phyloP scores from a whole-genome alignment of 1,140 invertebrate species.

The Calosoma granatense region DNA sequence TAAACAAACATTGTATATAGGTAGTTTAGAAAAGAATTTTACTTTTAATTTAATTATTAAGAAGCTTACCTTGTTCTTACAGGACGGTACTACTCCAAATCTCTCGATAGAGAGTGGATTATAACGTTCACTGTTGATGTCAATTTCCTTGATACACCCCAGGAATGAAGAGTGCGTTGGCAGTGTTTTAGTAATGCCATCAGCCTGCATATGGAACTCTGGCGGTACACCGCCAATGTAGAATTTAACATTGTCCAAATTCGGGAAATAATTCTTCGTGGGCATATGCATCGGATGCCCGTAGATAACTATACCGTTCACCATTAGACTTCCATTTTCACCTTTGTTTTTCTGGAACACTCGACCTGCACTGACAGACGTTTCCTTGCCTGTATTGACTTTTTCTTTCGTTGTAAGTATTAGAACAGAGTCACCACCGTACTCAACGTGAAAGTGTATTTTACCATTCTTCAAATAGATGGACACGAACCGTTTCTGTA shows the following conservation, averaged over 20 bases:
- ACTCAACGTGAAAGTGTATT: constrained; percentile 65
- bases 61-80: constrained; percentile 61
- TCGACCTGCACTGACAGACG: background rate
- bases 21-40: background rate
- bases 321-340: background rate
- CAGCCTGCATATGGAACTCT: constrained; percentile 36
- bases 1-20: constrained; percentile 18
- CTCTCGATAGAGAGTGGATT: constrained; percentile 53
- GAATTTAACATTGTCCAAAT: constrained; percentile 49
- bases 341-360: background rate
- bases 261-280: constrained; percentile 39
- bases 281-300: background rate
- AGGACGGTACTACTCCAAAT: constrained; percentile 68
- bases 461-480: constrained; percentile 63
- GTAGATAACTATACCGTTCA: background rate
- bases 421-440: constrained; percentile 49
- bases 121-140: constrained; percentile 48
- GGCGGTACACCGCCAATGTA: constrained; percentile 77
- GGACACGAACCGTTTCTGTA: constrained; percentile 20
- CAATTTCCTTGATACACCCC: constrained; percentile 72
- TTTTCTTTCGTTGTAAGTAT: constrained; percentile 57
- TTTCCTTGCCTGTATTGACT: constrained; percentile 71
- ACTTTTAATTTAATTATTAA: background rate
- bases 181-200: constrained; percentile 31
- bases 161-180: constrained; percentile 51